These are phyloP conservation scores for Ormyrus rosae DNA, from an alignment of 2,888 invertebrate genomes.

Conservation along the genomic window DNA sequence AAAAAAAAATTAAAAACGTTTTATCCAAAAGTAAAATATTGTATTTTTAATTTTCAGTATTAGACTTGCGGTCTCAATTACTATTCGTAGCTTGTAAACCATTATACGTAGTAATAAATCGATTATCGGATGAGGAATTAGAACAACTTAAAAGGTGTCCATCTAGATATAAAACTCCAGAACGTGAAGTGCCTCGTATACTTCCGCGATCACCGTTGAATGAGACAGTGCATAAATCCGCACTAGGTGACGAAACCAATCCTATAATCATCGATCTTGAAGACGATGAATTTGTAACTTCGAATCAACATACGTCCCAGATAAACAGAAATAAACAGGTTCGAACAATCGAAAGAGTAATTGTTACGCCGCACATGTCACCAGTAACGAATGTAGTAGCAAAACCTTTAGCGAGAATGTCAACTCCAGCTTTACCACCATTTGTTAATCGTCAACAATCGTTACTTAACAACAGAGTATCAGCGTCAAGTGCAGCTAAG, in stretches of 20 bases:
- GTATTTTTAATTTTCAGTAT: conserved; percentile 60
- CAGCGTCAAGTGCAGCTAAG: background rate
- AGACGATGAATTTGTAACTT: conserved; percentile 44
- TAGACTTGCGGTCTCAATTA: conserved; percentile 75
- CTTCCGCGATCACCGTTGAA: conserved; percentile 59
- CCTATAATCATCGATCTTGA: conserved; percentile 61
- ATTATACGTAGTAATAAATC: conserved; percentile 76
- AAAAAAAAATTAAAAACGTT: too few species aligned
- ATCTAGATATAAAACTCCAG: conserved; percentile 60
- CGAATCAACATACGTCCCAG: too few species aligned
- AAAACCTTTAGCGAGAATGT: too few species aligned
- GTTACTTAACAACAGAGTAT: too few species aligned
- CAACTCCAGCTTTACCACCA: too few species aligned
- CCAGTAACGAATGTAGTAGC: too few species aligned
- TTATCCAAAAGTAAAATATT: too few species aligned
- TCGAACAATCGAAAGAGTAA: too few species aligned
- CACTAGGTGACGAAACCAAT: conserved; percentile 57
- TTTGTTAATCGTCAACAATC: background rate
- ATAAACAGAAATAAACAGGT: too few species aligned
- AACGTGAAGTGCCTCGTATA: conserved; percentile 58
- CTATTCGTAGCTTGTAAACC: conserved; percentile 78
- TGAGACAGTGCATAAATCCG: conserved; percentile 1
- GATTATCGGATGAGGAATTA: conserved; percentile 76
- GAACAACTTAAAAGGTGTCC: conserved; percentile 70
- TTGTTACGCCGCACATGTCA: too few species aligned